A percentile compares a stretch with the other conserved stretches of the same genome.
Evolutionary conservation across 2,113 vertebrate genomes (phyloP).

Genomic region (Callopanchax toddi): DNA sequence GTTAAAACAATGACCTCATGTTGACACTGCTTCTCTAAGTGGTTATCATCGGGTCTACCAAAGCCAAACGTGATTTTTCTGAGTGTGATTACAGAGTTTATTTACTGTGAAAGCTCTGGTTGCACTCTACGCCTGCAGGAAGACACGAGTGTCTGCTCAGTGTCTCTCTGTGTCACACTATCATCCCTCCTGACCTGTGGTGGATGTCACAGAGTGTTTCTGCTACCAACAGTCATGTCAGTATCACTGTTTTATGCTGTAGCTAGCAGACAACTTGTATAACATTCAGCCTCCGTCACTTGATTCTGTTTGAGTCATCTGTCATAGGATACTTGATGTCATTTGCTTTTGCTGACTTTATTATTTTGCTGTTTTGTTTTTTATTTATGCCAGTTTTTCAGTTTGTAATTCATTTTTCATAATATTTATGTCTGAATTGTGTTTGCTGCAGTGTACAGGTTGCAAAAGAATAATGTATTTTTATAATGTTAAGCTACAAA

Average conservation of each 20-base stretch:
- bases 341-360: background rate
- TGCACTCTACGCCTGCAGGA: background rate
- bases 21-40: too few species aligned
- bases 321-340: too few species aligned
- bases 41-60: too few species aligned
- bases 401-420: too few species aligned
- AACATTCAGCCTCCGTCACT: constrained; percentile 14
- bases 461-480: too few species aligned
- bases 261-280: background rate
- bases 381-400: background rate
- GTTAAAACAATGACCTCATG: too few species aligned
- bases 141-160: background rate
- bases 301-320: background rate
- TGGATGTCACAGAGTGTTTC: background rate
- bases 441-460: too few species aligned
- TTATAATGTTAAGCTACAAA: too few species aligned
- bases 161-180: background rate
- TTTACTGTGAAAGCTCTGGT: background rate
- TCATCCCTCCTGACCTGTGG: constrained; percentile 23
- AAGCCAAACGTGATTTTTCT: too few species aligned
- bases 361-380: background rate
- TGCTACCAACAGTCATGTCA: background rate
- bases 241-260: background rate
- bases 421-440: too few species aligned
- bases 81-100: background rate